Evolutionary conservation across 53 echinoderm and acorn worm species (phyloP), one percentile per base, ranked within the genome.

Genomic region (Antedon mediterranea): DNA sequence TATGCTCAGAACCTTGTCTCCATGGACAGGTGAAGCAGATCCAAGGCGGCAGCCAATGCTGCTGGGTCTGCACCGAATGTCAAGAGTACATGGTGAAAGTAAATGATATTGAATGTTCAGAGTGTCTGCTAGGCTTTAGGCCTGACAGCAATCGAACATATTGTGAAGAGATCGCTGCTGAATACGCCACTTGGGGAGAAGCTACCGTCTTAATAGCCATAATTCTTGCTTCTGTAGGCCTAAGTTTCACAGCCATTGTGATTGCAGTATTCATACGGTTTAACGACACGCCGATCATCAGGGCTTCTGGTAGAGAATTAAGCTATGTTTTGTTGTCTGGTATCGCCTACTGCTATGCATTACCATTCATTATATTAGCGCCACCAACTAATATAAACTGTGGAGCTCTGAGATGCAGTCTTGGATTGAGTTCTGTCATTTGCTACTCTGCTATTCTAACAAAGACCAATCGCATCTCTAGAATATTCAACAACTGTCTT

Each of bases 401-500:
- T 84, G 85, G 86, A 44, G 81, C 93, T 30, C 77, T 90, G n/a
- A 84, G 98, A 79, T 77, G 92, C 80, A 71, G 90, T 34, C 88
- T 98, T 0, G 98, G 98, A n/a, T 86, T 92, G 72, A 88, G 92
- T 26, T 79, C 90, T 29, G 98, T 98, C 43, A 92, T 89, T 73
- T 92, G 92, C 0, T 98, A 90, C 76, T 87, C 98, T 27, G 98
- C 98, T 34, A 86, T 98, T 74, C 90, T 90, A 79, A 98, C 98
- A 76, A 98, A 98, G 82, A 98, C 98, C 18, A 98, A 93, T 77
- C 84, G 98, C 29, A 92, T 98, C 34, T 90, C 93, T 71, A 89
- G 98, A 81, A 98, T 98, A 83, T 98, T 98, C 41, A 98, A 98
- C 79, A 89, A 90, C 43, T 92, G 98, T 13, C 92, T 93, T 70